Base-by-base conservation (phyloP, 1,140 invertebrate genomes). In the Neodiprion virginianus region DNA sequence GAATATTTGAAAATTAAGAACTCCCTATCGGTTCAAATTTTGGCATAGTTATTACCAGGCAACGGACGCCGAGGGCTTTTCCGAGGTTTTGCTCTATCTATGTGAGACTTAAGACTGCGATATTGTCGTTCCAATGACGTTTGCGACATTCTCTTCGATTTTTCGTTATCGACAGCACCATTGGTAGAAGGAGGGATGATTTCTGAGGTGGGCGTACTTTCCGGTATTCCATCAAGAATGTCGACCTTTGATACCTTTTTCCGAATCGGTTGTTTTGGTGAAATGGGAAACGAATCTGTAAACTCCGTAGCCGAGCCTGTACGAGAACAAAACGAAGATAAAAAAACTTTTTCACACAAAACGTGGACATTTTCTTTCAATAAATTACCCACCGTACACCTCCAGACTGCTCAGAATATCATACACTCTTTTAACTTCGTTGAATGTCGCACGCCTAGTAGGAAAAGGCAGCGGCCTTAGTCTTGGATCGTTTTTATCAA, bases 391-490 rank as follows among this genome's bases (percentile, higher is more conserved):
- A 93, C 95, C 94, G 88, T 95, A 95, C 75, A 94, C 90, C 83
- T 93, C 92, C 70, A 95, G 88, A 68, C 91, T 92, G n/a, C 92
- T 89, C 7, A 97, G 83, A 72, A 94, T 88, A 61, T 92, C 90
- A 81, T 95, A 92, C 1, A 96, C 94, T 73, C 95, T 89, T 83
- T 93, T 91, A 0, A 96, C 92, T 90, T 97, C 96, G 72, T 91
- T 94, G 78, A 93, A 95, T 1, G 94, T 96, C 5, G 96, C 93
- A 79, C 95, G 90, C 78, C 93, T 90, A 0, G 96, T 97, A 1
- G 94, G 92, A 86, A 98, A 96, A 8, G 96, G 96, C 77, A 97
- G 91, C 61, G 90, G 91, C 81, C 95, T 87, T 11, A 97, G 85
- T 73, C 94, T 87, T 8, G 80, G 66, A 82, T 96, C 94, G 67